A percentile compares a stretch with the other conserved stretches of the same genome.
phyloP scores from a whole-genome alignment of 2,888 invertebrate species.

The Apamea epomidion region DNA sequence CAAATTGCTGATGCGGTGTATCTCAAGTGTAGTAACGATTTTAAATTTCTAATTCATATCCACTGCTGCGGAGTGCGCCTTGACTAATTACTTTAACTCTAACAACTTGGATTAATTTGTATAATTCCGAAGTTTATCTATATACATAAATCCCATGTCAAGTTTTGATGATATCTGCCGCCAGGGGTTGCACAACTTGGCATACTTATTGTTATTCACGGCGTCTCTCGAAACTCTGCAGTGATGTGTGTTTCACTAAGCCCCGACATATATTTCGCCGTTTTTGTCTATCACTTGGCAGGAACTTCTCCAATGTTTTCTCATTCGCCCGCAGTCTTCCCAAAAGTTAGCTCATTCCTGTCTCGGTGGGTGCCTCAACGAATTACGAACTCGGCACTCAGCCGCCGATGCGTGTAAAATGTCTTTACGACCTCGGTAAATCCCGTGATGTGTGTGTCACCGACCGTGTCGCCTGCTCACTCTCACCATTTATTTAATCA shows the following conservation, averaged over 20 bases:
- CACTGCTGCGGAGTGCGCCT: conserved; percentile 22
- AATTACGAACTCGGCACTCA: conserved; percentile 86
- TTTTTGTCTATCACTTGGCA: conserved; percentile 86
- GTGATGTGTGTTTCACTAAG: conserved; percentile 83
- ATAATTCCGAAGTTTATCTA: conserved; percentile 73
- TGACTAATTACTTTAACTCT: conserved; percentile 68
- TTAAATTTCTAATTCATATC: conserved; percentile 36
- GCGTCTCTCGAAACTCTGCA: conserved; percentile 80
- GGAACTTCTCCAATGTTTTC: conserved; percentile 87
- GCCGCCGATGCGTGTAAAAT: conserved; percentile 88
- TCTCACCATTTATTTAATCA: conserved; percentile 80
- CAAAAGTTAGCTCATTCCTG: conserved; percentile 86
- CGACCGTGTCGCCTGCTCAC: conserved; percentile 63
- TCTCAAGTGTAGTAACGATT: conserved; percentile 35
- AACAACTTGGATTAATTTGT: conserved; percentile 72
- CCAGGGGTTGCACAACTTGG: conserved; percentile 75
- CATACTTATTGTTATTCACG: conserved; percentile 81
- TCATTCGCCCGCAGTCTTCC: conserved; percentile 84
- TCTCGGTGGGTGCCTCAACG: conserved; percentile 82
- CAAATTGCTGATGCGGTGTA: conserved; percentile 61
- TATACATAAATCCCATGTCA: conserved; percentile 75
- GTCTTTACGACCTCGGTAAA: conserved; percentile 84
- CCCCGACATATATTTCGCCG: conserved; percentile 82
- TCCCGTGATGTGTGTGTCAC: conserved; percentile 78
- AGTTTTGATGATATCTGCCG: conserved; percentile 74